These are phyloP conservation scores for Leucophora obtusa DNA, from an alignment of 2,888 invertebrate species.

Conservation along the genomic window DNA sequence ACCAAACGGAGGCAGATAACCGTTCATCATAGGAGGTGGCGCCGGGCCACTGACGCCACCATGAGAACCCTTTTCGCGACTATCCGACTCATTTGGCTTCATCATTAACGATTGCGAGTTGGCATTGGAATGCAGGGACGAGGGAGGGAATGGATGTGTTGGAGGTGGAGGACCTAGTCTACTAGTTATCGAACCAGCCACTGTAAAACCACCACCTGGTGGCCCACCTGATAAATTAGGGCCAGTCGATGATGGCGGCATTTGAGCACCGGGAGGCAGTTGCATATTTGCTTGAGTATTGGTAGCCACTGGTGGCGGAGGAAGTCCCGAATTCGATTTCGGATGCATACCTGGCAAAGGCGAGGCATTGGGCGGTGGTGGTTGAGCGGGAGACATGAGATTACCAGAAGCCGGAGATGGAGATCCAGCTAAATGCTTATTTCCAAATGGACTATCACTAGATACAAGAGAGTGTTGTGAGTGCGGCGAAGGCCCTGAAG, in stretches of 20 bases:
- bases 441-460: constrained; percentile 71
- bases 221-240: constrained; percentile 50
- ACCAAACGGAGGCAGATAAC: constrained; percentile 63
- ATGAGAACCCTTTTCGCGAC: constrained; percentile 47
- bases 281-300: constrained; percentile 75
- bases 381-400: constrained; percentile 65
- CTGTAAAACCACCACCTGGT: constrained; percentile 48
- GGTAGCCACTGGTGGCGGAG: constrained; percentile 73
- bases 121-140: constrained; percentile 49
- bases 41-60: constrained; percentile 28
- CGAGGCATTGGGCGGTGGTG: constrained; percentile 68
- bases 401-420: constrained; percentile 63
- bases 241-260: constrained; percentile 48
- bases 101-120: constrained; percentile 34
- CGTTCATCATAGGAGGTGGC: constrained; percentile 63
- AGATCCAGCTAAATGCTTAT: constrained; percentile 70
- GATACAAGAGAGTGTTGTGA: constrained; percentile 67
- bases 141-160: constrained; percentile 62
- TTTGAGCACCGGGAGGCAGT: constrained; percentile 55
- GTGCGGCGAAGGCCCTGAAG: constrained; percentile 71
- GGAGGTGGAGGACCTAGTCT: constrained; percentile 66
- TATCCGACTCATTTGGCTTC: constrained; percentile 60
- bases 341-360: constrained; percentile 59
- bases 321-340: constrained; percentile 70
- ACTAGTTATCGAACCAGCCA: constrained; percentile 68